phyloP scores from a whole-genome alignment of 2,888 invertebrate genomes.

The Nezara viridula region DNA sequence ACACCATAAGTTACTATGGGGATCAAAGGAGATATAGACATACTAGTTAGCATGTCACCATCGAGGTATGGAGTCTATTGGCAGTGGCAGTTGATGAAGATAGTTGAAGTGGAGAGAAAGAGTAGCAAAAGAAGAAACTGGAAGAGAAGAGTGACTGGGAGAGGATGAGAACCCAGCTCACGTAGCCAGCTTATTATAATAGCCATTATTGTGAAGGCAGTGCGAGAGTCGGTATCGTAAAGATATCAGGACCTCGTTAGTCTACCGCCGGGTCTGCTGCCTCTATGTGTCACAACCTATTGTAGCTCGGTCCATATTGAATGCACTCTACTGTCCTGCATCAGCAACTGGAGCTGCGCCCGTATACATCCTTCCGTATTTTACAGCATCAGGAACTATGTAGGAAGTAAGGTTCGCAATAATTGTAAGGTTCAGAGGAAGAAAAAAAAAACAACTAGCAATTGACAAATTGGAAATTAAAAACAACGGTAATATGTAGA shows the following conservation, averaged over 20 bases:
- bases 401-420: background rate
- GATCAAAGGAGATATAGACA: too few species aligned
- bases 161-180: slow-evolving; percentile 1
- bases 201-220: background rate
- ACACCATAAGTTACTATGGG: too few species aligned
- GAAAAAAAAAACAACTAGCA: too few species aligned
- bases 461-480: too few species aligned
- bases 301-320: background rate
- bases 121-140: background rate
- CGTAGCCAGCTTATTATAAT: slow-evolving; percentile 3
- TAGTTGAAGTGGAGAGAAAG: background rate
- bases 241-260: background rate
- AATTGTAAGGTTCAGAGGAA: background rate
- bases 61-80: background rate
- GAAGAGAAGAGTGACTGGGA: background rate
- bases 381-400: background rate
- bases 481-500: too few species aligned
- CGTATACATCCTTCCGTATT: too few species aligned
- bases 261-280: background rate
- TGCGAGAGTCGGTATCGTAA: background rate
- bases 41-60: background rate
- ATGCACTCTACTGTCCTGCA: background rate
- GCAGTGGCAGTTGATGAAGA: background rate
- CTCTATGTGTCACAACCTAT: background rate
- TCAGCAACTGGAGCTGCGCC: background rate